Conservation (phyloP, 2,888 invertebrate genomes). For the Hoplodrina ambigua region DNA sequence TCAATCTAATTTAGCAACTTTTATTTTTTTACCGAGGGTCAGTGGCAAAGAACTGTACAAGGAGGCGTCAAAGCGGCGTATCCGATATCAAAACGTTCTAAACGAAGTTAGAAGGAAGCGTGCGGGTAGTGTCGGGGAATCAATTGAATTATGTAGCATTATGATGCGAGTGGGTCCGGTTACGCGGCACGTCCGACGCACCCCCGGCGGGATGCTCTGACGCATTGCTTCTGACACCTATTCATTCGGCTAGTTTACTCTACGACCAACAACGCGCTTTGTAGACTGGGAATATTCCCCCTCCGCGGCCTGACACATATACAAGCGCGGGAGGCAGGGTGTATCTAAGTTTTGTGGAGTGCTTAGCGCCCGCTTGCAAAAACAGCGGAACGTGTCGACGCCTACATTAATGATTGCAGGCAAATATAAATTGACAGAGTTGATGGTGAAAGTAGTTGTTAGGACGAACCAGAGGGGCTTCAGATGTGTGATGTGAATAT, state of each 20-base stretch:
- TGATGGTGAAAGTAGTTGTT: slow-evolving; percentile 86
- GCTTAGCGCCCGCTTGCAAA: slow-evolving; percentile 63
- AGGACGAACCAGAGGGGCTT: slow-evolving; percentile 79
- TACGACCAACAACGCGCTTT: slow-evolving; percentile 66
- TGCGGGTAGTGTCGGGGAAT: slow-evolving; percentile 89
- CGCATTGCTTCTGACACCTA: slow-evolving; percentile 88
- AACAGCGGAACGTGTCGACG: slow-evolving; percentile 74
- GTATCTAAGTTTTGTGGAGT: slow-evolving; percentile 40
- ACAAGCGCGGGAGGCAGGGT: slow-evolving; percentile 63
- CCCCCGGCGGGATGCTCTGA: slow-evolving; percentile 78
- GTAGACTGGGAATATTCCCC: slow-evolving; percentile 59
- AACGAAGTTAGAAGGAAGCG: slow-evolving; percentile 89
- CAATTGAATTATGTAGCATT: slow-evolving; percentile 90
- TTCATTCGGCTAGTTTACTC: slow-evolving; percentile 84
- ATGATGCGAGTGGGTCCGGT: slow-evolving; percentile 86
- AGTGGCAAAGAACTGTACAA: slow-evolving; percentile 81
- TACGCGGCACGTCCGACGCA: slow-evolving; percentile 83
- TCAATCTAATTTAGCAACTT: slow-evolving; percentile 68
- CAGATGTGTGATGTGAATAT: slow-evolving; percentile 86
- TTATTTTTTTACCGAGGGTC: slow-evolving; percentile 75
- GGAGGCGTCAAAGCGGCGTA: slow-evolving; percentile 87
- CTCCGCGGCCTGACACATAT: slow-evolving; percentile 56
- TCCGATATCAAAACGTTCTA: slow-evolving; percentile 90
- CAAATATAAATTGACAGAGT: slow-evolving; percentile 88
- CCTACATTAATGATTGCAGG: slow-evolving; percentile 83